These are phyloP conservation scores for Rhinophrynus dorsalis DNA, from an alignment of 2,797 vertebrate species.

Conservation along the genomic window DNA sequence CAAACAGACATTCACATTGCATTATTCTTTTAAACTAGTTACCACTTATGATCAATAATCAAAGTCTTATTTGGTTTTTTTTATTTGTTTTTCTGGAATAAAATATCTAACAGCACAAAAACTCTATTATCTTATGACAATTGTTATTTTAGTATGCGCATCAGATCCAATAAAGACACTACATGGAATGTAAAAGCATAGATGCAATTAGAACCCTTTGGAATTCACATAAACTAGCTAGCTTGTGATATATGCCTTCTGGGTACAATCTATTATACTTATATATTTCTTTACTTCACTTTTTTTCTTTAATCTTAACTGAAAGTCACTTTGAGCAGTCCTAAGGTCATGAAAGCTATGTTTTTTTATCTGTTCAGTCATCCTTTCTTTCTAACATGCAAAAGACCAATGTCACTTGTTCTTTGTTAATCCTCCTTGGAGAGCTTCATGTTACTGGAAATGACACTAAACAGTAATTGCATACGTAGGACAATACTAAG, in stretches of 20 bases:
- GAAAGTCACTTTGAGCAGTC: constrained; percentile 32
- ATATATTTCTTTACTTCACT: neutral
- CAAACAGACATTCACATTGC: too few species aligned
- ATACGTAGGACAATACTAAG: constrained; percentile 49
- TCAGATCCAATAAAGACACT: too few species aligned
- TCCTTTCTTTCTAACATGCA: constrained; percentile 39
- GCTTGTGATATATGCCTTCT: neutral
- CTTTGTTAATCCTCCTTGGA: constrained; percentile 48
- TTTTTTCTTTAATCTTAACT: neutral
- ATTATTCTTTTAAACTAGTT: too few species aligned
- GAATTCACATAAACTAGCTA: too few species aligned
- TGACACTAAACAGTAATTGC: constrained; percentile 50
- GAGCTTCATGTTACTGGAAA: constrained; percentile 49
- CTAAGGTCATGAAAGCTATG: constrained; percentile 17
- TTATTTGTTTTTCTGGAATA: too few species aligned
- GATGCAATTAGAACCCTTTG: too few species aligned
- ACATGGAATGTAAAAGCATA: too few species aligned
- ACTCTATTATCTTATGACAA: too few species aligned
- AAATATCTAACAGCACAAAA: too few species aligned
- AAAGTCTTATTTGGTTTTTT: too few species aligned
- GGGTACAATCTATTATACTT: neutral
- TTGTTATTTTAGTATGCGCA: too few species aligned
- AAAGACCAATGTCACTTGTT: constrained; percentile 44
- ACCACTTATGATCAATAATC: too few species aligned
- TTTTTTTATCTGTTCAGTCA: constrained; percentile 38